Evolutionary conservation across 2,113 vertebrate species (phyloP).

Genomic region (Aspiorhynchus laticeps): DNA sequence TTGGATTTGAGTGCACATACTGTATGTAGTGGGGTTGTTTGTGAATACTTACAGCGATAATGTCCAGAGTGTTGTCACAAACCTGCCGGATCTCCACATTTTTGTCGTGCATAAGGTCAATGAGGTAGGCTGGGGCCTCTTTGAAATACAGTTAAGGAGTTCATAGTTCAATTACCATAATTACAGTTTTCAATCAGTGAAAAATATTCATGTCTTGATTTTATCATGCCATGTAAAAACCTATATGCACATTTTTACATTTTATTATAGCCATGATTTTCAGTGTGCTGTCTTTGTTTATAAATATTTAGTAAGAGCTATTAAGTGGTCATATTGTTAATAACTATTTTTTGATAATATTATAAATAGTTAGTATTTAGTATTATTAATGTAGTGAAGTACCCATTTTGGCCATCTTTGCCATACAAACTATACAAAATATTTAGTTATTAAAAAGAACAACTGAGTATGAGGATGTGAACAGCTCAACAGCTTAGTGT

Average conservation of each 20-base stretch:
- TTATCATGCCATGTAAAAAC: background rate
- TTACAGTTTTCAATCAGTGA: background rate
- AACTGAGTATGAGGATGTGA: background rate
- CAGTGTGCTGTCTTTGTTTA: background rate
- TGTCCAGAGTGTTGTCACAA: constrained; percentile 96
- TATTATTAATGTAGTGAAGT: background rate
- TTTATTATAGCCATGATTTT: background rate
- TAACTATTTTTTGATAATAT: background rate
- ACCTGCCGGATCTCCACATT: constrained; percentile 95
- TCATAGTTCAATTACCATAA: background rate
- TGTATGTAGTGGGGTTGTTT: background rate
- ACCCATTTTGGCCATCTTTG: background rate
- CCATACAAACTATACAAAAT: background rate
- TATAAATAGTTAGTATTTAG: background rate
- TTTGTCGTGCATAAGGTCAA: constrained; percentile 98
- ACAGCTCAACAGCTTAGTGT: background rate
- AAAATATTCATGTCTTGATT: background rate
- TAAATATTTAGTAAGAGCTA: background rate
- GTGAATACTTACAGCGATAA: constrained; percentile 87
- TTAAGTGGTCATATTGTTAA: background rate
- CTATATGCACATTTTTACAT: background rate
- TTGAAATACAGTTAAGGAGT: constrained; percentile 73
- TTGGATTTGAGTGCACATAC: background rate
- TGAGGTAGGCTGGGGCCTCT: constrained; percentile 97
- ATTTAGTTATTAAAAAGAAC: background rate